Conservation (phyloP, 2,888 invertebrate species). For the Euproctis similis region DNA sequence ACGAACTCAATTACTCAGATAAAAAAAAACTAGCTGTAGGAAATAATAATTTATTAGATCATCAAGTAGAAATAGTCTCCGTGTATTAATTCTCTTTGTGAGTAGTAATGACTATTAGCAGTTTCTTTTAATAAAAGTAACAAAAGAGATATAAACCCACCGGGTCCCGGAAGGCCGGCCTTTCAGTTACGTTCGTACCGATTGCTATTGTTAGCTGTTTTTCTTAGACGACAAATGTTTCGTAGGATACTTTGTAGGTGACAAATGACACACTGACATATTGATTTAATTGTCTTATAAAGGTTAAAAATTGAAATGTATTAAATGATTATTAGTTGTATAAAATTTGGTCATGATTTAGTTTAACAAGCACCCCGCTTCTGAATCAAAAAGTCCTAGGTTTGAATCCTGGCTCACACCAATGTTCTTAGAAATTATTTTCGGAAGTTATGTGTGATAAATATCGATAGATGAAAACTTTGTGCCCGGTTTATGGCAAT, state of each 20-base stretch:
- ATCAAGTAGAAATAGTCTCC: conserved; percentile 2
- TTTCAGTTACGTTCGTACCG: conserved; percentile 11
- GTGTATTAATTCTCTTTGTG: conserved; percentile 18
- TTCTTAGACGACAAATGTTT: conserved; percentile 16
- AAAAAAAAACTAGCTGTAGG: neutral
- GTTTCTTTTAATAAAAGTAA: conserved; percentile 31
- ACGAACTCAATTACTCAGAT: neutral
- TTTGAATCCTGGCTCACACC: no score
- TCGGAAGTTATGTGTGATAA: no score
- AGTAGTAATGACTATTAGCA: conserved; percentile 31
- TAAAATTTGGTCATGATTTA: no score
- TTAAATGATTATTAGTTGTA: no score
- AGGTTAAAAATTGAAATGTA: no score
- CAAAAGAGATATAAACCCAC: conserved; percentile 32
- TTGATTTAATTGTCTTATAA: no score
- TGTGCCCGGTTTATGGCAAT: no score
- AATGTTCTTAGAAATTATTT: no score
- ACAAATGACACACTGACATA: no score
- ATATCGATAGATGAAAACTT: no score
- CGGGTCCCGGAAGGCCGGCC: conserved; percentile 11
- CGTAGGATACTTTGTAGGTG: conserved; percentile 9
- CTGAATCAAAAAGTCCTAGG: no score
- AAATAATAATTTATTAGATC: conserved; percentile 5
- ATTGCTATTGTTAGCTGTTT: conserved; percentile 16
- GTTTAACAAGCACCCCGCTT: no score